Base-by-base conservation (phyloP, 2,888 invertebrate species). In the Perithous albicinctus region DNA sequence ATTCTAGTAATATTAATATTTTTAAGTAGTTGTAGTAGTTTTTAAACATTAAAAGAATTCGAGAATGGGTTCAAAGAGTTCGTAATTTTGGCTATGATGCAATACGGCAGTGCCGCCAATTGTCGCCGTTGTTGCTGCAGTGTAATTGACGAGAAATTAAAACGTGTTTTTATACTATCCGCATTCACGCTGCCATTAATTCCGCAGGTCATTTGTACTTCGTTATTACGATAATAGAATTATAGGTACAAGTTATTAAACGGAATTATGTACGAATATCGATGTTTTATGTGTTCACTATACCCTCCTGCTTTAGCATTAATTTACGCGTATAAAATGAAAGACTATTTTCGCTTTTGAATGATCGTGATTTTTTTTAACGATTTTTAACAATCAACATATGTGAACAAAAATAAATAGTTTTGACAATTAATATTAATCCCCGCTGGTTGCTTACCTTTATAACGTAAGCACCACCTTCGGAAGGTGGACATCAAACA, bases 161-260 rank as follows among this genome's bases (percentile, higher is more conserved):
- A 69, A 69, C 54, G 54, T 18, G 66, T 26, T 61, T 69, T 69
- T 38, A 38, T 54, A 69, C 69, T n/a, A 38, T 54, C 29, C 12
- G 67, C 46, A 18, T 46, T 54, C 15, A 35, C 18, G 15, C n/a
- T 54, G 51, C 61, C 72, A 43, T 61, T 35, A 80, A 67, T 67
- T 72, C 48, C 70, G 61, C 51, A 78, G 46, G 63, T 59, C 66
- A 41, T 81, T 77, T 59, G 67, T 69, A 74, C 54, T 66, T 64
- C 46, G 66, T 73, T 73, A 51, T 64, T 48, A 23, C 35, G 51
- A 69, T 61, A 38, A 35, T 64, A 46, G 29, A 72, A 35, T n/a
- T 23, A 35, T 59, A 83, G 82, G 83, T 84, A 84, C 59, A 82
- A 80, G 61, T 78, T 81, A 74, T 61, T 61, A 69, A 69, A 79